phyloP scores from a whole-genome alignment of 30 jellyfish, hydroid and myxozoan species.

The Nemopilema nomurai region DNA sequence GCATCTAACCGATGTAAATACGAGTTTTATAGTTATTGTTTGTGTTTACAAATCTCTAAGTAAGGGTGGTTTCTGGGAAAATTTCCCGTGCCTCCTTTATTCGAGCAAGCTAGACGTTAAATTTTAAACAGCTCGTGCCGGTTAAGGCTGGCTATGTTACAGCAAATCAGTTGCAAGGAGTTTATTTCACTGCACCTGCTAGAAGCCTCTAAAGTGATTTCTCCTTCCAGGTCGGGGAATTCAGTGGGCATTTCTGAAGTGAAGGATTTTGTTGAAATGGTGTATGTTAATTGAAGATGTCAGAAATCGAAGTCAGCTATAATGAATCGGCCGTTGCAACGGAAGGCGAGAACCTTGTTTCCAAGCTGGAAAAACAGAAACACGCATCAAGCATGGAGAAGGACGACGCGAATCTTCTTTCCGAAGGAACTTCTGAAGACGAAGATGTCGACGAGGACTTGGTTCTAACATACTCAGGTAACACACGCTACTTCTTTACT shows the following conservation, averaged over 20 bases:
- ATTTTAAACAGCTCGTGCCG: background rate
- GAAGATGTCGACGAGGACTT: slow-evolving; percentile 69
- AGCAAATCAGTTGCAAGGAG: background rate
- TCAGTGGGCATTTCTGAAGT: background rate
- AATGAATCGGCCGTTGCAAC: slow-evolving; percentile 14
- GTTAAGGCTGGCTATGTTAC: background rate
- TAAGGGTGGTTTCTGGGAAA: no score
- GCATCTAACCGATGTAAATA: no score
- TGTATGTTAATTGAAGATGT: slow-evolving; percentile 16
- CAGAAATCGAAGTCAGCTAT: slow-evolving; percentile 26
- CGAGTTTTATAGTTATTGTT: no score
- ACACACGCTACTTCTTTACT: no score
- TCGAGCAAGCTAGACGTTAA: background rate
- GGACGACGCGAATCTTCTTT: slow-evolving; percentile 77
- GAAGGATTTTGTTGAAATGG: background rate
- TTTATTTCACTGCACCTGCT: background rate
- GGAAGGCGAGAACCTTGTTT: slow-evolving; percentile 35
- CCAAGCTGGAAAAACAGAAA: slow-evolving; percentile 31
- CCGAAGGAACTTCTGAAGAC: slow-evolving; percentile 74
- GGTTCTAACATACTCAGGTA: slow-evolving; percentile 84
- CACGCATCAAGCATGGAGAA: slow-evolving; percentile 71
- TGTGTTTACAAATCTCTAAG: no score
- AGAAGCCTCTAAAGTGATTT: background rate
- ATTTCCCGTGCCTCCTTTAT: no score
- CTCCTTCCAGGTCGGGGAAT: background rate